Evolutionary conservation across 2,888 invertebrate genomes (phyloP).

Genomic region (Drosophila subsilvestris): DNA sequence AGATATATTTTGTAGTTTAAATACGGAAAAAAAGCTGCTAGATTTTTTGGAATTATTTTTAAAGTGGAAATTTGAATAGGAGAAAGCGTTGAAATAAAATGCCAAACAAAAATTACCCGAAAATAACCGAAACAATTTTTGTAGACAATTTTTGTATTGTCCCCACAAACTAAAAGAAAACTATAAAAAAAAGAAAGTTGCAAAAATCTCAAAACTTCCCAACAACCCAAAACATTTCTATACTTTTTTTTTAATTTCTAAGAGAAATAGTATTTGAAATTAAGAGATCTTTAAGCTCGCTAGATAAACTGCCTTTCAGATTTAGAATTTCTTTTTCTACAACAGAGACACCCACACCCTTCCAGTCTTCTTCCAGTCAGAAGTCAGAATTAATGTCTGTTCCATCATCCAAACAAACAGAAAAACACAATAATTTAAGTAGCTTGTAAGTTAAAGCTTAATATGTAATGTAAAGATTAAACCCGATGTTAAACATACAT

Average conservation of each 20-base stretch:
- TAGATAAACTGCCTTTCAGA: too few species aligned
- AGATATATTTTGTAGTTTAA: conserved; percentile 6
- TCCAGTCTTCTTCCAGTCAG: neutral
- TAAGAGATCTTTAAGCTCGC: too few species aligned
- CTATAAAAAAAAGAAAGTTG: neutral
- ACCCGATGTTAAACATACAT: conserved; percentile 64
- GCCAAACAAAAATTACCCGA: neutral
- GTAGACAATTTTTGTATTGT: neutral
- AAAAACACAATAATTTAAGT: conserved; percentile 27
- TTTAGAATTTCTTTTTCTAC: too few species aligned
- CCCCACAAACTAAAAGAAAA: too few species aligned
- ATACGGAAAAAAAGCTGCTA: neutral
- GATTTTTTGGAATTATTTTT: neutral
- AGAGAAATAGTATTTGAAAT: too few species aligned
- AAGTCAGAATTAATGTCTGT: conserved; percentile 21
- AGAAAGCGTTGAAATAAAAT: conserved; percentile 6
- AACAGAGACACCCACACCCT: neutral
- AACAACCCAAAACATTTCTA: neutral
- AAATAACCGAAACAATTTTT: neutral
- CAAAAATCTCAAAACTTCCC: conserved; percentile 26
- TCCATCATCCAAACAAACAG: conserved; percentile 21
- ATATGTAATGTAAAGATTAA: conserved; percentile 51
- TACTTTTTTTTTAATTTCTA: too few species aligned
- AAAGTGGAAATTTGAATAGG: neutral
- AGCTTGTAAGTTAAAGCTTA: conserved; percentile 48